Base-by-base conservation (phyloP, 2,797 vertebrate genomes). In the Dermochelys coriacea region DNA sequence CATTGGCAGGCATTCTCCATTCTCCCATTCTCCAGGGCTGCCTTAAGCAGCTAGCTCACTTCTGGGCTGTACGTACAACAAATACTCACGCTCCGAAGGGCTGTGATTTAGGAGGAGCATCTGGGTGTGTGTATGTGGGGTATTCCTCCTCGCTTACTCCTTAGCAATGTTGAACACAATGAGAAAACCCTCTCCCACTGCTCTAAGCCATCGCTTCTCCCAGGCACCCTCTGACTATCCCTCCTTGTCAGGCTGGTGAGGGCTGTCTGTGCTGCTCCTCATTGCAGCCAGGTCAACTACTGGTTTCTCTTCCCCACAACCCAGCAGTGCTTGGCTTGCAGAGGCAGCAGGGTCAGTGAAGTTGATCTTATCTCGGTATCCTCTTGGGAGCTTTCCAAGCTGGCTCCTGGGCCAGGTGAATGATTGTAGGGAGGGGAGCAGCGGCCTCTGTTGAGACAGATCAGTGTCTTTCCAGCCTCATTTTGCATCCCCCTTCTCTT, bases 1-100 rank as follows among this genome's bases (percentile, higher is more conserved):
- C 25, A 27, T 45, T 27, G n/a, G 18, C n/a, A 37, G n/a, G 18
- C n/a, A n/a, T n/a, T n/a, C n/a, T n/a, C n/a, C n/a, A n/a, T n/a
- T n/a, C n/a, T n/a, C n/a, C n/a, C n/a, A n/a, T n/a, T 82, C 0
- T 0, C 50, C 7, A 0, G 1, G 64, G 57, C 27, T 75, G 68
- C 51, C 77, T 64, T 74, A 51, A 86, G 47, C 64, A 80, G 49
- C 49, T n/a, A 21, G 1, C 16, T 11, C 49, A n/a, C 71, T 7
- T 83, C 4, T 1, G 18, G 77, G 21, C 8, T 78, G 8, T 15
- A 2, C 10, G 5, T 0, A 2, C 41, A 59, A 27, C 41, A n/a
- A 57, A 59, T 1, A 5, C 52, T n/a, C 82, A 84, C 0, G 1
- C 11, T 74, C 41, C 49, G 50, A 0, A 2, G 16, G 71, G 45